These are phyloP conservation scores for Cyclophora albipunctata DNA, from an alignment of 2,888 invertebrate species.

Conservation along the genomic window DNA sequence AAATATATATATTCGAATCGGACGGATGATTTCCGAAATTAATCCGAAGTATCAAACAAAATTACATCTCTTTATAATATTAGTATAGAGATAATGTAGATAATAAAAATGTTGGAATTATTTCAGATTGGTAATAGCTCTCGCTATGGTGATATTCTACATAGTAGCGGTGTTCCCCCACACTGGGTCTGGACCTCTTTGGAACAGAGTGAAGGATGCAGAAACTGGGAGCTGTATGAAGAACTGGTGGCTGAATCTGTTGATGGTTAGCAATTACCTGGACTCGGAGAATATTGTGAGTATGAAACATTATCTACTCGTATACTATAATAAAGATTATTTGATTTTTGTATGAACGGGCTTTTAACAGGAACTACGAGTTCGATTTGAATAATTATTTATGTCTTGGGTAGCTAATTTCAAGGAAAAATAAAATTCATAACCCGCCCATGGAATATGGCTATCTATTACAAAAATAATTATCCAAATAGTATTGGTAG, in stretches of 20 bases:
- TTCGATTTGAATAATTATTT: no score
- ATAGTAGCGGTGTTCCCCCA: constrained; percentile 70
- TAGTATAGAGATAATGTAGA: no score
- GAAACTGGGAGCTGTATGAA: constrained; percentile 71
- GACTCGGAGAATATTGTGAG: constrained; percentile 75
- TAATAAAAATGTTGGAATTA: background rate
- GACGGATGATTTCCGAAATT: background rate
- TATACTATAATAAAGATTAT: no score
- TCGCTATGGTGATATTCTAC: constrained; percentile 75
- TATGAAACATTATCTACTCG: constrained; percentile 4
- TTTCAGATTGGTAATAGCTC: constrained; percentile 71
- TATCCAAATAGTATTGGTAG: no score
- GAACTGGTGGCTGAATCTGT: constrained; percentile 78
- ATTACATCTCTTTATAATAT: no score
- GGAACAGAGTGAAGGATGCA: constrained; percentile 64
- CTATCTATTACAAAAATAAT: no score
- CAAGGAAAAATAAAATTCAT: no score
- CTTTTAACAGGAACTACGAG: no score
- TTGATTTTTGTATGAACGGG: no score
- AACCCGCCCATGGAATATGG: no score
- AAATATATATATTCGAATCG: background rate
- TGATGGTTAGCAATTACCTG: constrained; percentile 78
- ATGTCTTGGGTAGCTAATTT: no score
- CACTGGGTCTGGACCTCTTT: constrained; percentile 77
- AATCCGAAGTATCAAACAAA: no score